Base-by-base conservation (phyloP, 2,888 invertebrate genomes). In the Parapristionchus giblindavisi region DNA sequence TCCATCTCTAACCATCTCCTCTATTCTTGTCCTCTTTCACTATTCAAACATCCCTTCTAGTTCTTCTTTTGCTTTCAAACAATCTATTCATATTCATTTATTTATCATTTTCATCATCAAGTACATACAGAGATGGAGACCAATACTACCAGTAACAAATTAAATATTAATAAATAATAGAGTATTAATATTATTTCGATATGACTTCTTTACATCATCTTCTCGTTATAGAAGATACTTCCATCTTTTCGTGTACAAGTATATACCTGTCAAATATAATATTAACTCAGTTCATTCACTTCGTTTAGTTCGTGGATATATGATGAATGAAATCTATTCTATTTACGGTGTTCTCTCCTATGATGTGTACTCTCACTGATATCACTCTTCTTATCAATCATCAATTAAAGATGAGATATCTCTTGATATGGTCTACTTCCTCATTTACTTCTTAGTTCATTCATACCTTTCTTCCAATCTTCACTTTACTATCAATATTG, bases 401-500 rank as follows among this genome's bases (percentile, higher is more conserved):
- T n/a, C n/a, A n/a, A n/a, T n/a, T n/a, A n/a, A n/a, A n/a, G n/a
- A n/a, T n/a, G n/a, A n/a, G n/a, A n/a, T n/a, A n/a, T n/a, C n/a
- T n/a, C n/a, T n/a, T n/a, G n/a, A n/a, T n/a, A n/a, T n/a, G n/a
- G n/a, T n/a, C n/a, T n/a, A n/a, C n/a, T n/a, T n/a, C n/a, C n/a
- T n/a, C n/a, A n/a, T n/a, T n/a, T n/a, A n/a, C n/a, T n/a, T n/a
- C n/a, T n/a, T n/a, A n/a, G n/a, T n/a, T n/a, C n/a, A n/a, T n/a
- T n/a, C 61, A 51, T 24, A 80, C 82, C 78, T 80, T 80, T 66
- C 78, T 80, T 38, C 81, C 83, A 32, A 83, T 76, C 58, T 77
- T 81, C 29, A 81, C 34, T 48, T 79, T 79, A 3, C 79, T 77
- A 58, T 83, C 79, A 63, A 83, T 80, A 52, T 77, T 78, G 63